Percentiles rank a stretch among this genome's conserved stretches.
Conservation (phyloP, 2,888 invertebrate genomes). For the Drosophila macrospina region DNA sequence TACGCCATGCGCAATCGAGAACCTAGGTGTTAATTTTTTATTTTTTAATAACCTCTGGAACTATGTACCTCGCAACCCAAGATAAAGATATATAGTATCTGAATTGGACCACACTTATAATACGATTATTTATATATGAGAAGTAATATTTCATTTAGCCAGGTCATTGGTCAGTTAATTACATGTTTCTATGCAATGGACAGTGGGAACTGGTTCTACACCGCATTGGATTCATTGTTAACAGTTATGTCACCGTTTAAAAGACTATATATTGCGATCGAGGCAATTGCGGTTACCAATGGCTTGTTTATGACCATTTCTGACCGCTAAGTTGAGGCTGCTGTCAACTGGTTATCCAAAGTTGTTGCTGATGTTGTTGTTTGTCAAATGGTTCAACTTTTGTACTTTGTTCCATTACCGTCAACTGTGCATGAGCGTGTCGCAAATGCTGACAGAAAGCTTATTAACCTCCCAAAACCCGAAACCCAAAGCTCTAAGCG, state of each 20-base stretch:
- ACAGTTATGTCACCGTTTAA: slow-evolving; percentile 68
- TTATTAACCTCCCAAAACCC: slow-evolving; percentile 36
- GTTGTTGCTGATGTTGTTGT: slow-evolving; percentile 16
- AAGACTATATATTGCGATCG: slow-evolving; percentile 29
- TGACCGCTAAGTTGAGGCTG: slow-evolving; percentile 65
- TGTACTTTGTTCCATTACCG: slow-evolving; percentile 51
- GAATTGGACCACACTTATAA: too few species aligned
- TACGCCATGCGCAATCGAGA: slow-evolving; percentile 4
- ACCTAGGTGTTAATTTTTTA: slow-evolving; percentile 1
- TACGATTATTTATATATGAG: not conserved
- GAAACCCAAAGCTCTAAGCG: not conserved
- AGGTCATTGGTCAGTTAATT: slow-evolving; percentile 5
- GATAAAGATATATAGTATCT: too few species aligned
- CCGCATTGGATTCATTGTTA: slow-evolving; percentile 29
- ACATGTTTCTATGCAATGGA: not conserved
- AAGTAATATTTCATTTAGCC: not conserved
- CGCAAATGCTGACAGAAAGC: slow-evolving; percentile 64
- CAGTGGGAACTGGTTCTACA: too few species aligned
- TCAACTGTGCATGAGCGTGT: slow-evolving; percentile 57
- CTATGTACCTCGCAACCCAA: too few species aligned
- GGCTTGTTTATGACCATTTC: slow-evolving; percentile 56
- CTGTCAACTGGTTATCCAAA: slow-evolving; percentile 58
- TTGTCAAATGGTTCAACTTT: slow-evolving; percentile 49
- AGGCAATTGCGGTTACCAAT: slow-evolving; percentile 29
- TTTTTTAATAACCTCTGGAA: slow-evolving; percentile 1